Evolutionary conservation across 2,888 invertebrate species (phyloP).

Genomic region (Hydraecia micacea): DNA sequence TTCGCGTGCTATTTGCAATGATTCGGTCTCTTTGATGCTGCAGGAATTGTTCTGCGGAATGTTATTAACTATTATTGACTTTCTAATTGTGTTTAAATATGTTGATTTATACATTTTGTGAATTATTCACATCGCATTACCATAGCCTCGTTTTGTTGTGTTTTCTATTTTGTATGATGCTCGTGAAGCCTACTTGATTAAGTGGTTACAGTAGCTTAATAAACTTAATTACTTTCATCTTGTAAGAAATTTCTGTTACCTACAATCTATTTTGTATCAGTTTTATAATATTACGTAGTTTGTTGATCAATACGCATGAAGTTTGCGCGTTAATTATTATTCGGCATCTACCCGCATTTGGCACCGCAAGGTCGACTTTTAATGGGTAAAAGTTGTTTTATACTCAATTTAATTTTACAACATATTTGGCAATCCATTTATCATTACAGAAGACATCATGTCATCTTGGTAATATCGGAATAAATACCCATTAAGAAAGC

Average conservation of each 20-base stretch:
- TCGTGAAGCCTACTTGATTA: slow-evolving; percentile 29
- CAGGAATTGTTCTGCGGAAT: slow-evolving; percentile 66
- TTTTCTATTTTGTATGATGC: slow-evolving; percentile 54
- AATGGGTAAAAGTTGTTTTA: slow-evolving; percentile 66
- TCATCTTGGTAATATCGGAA: neutral
- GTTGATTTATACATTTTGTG: slow-evolving; percentile 70
- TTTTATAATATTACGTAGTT: slow-evolving; percentile 4
- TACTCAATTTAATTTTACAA: slow-evolving; percentile 43
- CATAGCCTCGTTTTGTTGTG: slow-evolving; percentile 54
- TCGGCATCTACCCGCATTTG: slow-evolving; percentile 62
- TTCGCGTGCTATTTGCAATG: slow-evolving; percentile 65
- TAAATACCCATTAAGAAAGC: neutral
- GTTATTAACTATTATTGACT: slow-evolving; percentile 68
- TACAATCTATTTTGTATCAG: neutral
- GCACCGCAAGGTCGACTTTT: slow-evolving; percentile 60
- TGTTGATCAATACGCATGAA: slow-evolving; percentile 41
- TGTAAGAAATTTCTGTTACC: neutral
- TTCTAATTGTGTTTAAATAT: slow-evolving; percentile 70
- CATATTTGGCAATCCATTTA: slow-evolving; percentile 53
- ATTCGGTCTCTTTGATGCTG: slow-evolving; percentile 66
- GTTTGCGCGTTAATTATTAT: slow-evolving; percentile 49
- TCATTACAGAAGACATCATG: slow-evolving; percentile 44
- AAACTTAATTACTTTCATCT: slow-evolving; percentile 25
- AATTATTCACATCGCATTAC: slow-evolving; percentile 60
- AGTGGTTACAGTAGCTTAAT: slow-evolving; percentile 18